Conservation (phyloP, 92 coral and sea anemone genomes). For the Zoanthus gigantus region DNA sequence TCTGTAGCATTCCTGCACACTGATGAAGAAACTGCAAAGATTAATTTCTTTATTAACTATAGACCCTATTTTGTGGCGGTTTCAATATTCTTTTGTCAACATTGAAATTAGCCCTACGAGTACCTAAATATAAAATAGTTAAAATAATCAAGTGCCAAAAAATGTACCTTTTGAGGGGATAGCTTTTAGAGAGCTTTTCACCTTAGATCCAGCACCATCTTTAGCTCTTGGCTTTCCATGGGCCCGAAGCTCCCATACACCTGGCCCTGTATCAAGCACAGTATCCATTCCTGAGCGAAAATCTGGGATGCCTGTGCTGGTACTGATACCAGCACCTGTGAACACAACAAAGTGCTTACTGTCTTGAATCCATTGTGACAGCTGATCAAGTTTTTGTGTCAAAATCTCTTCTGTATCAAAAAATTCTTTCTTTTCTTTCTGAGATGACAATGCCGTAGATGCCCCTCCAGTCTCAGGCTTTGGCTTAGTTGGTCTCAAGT, state of each 20-base stretch:
- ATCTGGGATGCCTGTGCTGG: slow-evolving; percentile 84
- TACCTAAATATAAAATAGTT: neutral
- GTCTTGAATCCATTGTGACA: slow-evolving; percentile 68
- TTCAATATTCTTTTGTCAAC: no score
- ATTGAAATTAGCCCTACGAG: no score
- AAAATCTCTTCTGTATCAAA: slow-evolving; percentile 71
- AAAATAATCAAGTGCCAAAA: neutral
- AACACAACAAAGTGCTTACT: slow-evolving; percentile 77
- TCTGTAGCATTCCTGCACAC: no score
- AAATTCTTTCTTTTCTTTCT: slow-evolving; percentile 75
- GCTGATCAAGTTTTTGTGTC: slow-evolving; percentile 53
- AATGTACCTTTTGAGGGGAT: slow-evolving; percentile 61
- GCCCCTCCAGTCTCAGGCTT: neutral
- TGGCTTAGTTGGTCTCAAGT: slow-evolving; percentile 32
- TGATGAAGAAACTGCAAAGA: no score
- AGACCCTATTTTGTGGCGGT: no score
- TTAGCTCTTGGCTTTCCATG: slow-evolving; percentile 50
- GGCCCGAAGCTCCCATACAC: slow-evolving; percentile 75
- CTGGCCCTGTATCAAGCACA: slow-evolving; percentile 79
- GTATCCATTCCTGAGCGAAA: slow-evolving; percentile 82
- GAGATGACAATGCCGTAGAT: slow-evolving; percentile 30
- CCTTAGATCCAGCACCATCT: slow-evolving; percentile 44
- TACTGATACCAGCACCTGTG: slow-evolving; percentile 87
- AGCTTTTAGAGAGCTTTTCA: slow-evolving; percentile 59
- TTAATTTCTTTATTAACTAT: no score